Conservation (phyloP, 30 jellyfish, hydroid and myxozoan species). For the Pseudorhiza aurosa region DNA sequence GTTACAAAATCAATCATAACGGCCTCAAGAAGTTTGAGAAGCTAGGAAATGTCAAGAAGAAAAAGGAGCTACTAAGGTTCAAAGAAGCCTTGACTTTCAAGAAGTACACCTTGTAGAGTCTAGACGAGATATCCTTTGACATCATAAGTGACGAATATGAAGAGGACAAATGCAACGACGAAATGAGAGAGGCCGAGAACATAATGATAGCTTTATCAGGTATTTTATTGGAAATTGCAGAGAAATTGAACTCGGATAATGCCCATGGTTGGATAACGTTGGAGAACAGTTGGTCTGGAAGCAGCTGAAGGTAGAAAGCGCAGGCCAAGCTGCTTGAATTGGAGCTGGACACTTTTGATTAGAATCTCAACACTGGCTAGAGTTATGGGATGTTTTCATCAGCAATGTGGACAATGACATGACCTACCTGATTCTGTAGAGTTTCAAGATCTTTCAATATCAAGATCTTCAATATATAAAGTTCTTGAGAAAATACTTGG, state of each 20-base stretch:
- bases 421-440: too few species aligned
- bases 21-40: neutral
- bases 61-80: slow-evolving; percentile 1
- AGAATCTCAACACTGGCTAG: too few species aligned
- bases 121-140: neutral
- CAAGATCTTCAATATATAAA: too few species aligned
- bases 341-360: too few species aligned
- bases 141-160: slow-evolving; percentile 6
- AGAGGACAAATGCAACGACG: neutral
- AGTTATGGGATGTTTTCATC: too few species aligned
- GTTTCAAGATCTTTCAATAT: too few species aligned
- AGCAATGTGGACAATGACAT: too few species aligned
- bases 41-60: neutral
- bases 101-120: neutral
- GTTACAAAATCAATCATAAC: slow-evolving; percentile 1
- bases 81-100: neutral
- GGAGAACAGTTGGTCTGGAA: too few species aligned
- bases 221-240: neutral
- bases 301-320: too few species aligned
- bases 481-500: too few species aligned
- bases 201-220: neutral
- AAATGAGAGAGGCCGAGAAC: neutral
- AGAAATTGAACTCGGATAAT: neutral
- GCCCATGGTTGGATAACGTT: too few species aligned
- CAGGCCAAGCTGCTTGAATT: too few species aligned